Conservation (phyloP, 1,140 invertebrate species). For the Lamellibrachia luymesi region DNA sequence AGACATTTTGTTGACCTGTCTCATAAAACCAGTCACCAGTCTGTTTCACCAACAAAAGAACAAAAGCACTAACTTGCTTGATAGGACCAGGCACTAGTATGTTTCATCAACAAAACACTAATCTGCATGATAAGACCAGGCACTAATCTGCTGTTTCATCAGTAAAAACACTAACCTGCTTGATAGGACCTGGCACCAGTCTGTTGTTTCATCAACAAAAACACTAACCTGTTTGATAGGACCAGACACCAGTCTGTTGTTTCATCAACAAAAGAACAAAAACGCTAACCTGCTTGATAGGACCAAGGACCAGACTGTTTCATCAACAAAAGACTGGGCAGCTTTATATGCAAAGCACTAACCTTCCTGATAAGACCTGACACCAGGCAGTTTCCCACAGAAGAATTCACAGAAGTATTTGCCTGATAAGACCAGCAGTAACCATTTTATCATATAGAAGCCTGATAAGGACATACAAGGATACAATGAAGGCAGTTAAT, state of each 20-base stretch:
- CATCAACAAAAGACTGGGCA: background rate
- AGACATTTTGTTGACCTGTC: background rate
- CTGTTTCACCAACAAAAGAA: too few relatives aligned
- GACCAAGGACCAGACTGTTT: background rate
- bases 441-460: background rate
- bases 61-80: too few relatives aligned
- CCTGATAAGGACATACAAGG: background rate
- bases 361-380: background rate
- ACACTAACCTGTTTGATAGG: background rate
- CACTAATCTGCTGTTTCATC: too few relatives aligned
- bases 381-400: background rate
- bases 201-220: too few relatives aligned
- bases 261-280: too few relatives aligned
- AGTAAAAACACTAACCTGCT: too few relatives aligned
- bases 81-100: too few relatives aligned
- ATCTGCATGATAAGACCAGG: too few relatives aligned
- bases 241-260: background rate
- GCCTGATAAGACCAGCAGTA: background rate
- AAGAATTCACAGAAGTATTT: background rate
- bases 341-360: background rate
- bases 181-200: too few relatives aligned
- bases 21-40: background rate
- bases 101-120: too few relatives aligned
- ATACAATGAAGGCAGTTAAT: too few relatives aligned
- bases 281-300: background rate